phyloP scores from a whole-genome alignment of 2,888 invertebrate genomes.

The Anagyrus pseudococci region DNA sequence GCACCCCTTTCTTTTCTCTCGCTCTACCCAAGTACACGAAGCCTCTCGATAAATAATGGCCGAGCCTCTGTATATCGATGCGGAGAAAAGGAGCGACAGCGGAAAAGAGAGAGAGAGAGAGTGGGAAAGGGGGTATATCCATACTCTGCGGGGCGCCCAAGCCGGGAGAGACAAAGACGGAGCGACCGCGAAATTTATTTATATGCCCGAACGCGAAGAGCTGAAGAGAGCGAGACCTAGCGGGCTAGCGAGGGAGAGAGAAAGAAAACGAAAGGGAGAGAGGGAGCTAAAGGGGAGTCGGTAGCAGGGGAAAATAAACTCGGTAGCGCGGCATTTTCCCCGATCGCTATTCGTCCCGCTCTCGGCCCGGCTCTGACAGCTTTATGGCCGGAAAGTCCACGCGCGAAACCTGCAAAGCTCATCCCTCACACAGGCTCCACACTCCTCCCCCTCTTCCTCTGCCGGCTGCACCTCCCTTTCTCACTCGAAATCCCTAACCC shows the following conservation, averaged over 20 bases:
- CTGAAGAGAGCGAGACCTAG: neutral
- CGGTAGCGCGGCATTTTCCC: conserved; percentile 26
- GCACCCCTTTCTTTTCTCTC: no score
- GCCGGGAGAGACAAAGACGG: conserved; percentile 9
- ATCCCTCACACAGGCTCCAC: conserved; percentile 20
- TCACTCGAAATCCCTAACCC: neutral
- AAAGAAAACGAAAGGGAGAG: no score
- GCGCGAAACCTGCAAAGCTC: conserved; percentile 34
- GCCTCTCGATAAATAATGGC: conserved; percentile 37
- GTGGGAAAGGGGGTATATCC: no score
- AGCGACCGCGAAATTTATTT: conserved; percentile 32
- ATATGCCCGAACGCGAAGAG: conserved; percentile 12
- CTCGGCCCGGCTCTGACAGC: conserved; percentile 27
- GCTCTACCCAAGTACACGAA: conserved; percentile 34
- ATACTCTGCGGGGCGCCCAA: no score
- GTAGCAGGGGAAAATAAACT: conserved; percentile 33
- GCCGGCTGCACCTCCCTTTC: no score
- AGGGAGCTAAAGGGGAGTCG: no score
- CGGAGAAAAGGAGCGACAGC: no score
- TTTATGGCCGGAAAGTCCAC: conserved; percentile 39
- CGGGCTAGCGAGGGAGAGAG: no score
- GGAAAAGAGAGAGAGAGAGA: no score
- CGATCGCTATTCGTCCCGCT: conserved; percentile 37
- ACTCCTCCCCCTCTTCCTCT: neutral
- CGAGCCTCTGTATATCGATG: conserved; percentile 29